Conservation (phyloP, 2,797 vertebrate species). For the Clarias platycephalus region DNA sequence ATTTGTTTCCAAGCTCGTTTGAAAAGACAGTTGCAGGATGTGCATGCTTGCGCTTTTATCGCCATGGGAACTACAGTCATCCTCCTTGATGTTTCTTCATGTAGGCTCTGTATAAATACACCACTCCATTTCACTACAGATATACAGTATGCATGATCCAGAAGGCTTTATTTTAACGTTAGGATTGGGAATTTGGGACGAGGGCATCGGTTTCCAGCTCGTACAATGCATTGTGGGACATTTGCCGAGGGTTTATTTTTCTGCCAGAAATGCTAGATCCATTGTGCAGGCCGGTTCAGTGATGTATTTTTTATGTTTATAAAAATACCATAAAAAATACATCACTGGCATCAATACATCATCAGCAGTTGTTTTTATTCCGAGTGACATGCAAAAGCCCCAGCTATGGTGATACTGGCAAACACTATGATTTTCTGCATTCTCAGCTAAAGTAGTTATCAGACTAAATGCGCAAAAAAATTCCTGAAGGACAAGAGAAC, state of each 20-base stretch:
- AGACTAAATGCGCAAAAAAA: background rate
- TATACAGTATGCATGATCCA: background rate
- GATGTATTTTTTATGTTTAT: conserved; percentile 1
- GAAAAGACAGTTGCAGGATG: conserved; percentile 28
- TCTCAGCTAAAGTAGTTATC: background rate
- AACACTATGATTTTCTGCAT: background rate
- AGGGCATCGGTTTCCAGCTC: background rate
- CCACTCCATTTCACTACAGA: conserved; percentile 48
- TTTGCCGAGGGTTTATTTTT: too few species aligned
- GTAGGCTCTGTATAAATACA: conserved; percentile 21
- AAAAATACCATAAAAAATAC: background rate
- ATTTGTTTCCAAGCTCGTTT: conserved; percentile 25
- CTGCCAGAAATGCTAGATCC: background rate
- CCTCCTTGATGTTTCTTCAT: conserved; percentile 25
- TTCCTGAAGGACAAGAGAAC: background rate
- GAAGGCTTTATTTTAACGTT: background rate
- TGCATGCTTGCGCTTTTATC: conserved; percentile 6
- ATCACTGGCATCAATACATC: background rate
- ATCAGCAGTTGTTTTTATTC: background rate
- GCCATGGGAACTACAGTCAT: conserved; percentile 27
- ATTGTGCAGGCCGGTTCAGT: background rate
- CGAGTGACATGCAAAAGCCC: background rate
- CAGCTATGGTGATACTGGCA: too few species aligned
- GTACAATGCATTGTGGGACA: background rate
- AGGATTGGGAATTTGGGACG: background rate